Percentiles rank a stretch among this genome's conserved stretches.
Conservation (phyloP, 2,113 vertebrate genomes). For the Burhinus bistriatus region DNA sequence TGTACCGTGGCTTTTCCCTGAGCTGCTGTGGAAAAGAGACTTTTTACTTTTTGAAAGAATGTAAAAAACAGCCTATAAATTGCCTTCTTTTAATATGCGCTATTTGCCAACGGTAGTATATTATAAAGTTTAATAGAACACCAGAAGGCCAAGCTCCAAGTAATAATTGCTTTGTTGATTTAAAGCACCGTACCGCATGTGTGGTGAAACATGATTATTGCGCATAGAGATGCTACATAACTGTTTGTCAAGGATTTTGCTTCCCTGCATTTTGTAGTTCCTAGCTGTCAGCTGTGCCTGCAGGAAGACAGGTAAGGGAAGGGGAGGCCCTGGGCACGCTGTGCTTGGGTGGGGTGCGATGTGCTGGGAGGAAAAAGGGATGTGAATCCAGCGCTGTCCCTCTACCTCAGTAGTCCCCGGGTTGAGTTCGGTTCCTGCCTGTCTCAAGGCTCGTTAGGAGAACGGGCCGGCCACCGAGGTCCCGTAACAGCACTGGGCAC, state of each 20-base stretch:
- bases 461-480: fast-evolving
- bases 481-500: fast-evolving
- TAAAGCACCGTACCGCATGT: slow-evolving; percentile 30
- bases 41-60: slow-evolving; percentile 14
- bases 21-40: neutral
- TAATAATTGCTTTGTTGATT: slow-evolving; percentile 77
- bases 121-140: slow-evolving; percentile 77
- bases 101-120: slow-evolving; percentile 67
- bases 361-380: fast-evolving
- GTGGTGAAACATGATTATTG: slow-evolving; percentile 61
- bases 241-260: slow-evolving; percentile 55
- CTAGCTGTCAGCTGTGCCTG: neutral
- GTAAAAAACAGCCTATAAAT: slow-evolving; percentile 52
- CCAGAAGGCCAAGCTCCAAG: slow-evolving; percentile 63
- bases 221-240: slow-evolving; percentile 46
- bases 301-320: neutral
- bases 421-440: neutral
- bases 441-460: neutral
- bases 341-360: neutral
- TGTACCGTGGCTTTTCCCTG: neutral
- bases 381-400: neutral
- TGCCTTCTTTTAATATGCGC: slow-evolving; percentile 69
- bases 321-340: neutral
- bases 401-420: fast-evolving
- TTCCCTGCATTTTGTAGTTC: neutral